phyloP scores from a whole-genome alignment of 2,888 invertebrate species.

The Cordylochernes scorpioides region DNA sequence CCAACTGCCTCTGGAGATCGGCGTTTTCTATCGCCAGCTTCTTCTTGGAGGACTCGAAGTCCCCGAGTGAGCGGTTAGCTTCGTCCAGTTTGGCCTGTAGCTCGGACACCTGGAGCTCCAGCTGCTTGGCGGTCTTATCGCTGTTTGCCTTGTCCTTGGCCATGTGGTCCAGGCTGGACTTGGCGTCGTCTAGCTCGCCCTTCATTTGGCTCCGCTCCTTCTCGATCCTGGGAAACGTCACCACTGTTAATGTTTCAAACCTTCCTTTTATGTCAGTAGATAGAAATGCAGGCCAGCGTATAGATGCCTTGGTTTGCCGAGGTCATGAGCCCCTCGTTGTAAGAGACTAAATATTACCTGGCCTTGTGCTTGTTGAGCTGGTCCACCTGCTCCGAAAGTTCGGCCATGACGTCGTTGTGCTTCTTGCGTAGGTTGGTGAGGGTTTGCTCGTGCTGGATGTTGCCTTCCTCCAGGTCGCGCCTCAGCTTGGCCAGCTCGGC shows the following conservation, averaged over 20 bases:
- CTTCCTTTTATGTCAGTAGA: not conserved
- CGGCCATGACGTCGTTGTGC: conserved; percentile 95
- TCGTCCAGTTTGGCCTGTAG: conserved; percentile 86
- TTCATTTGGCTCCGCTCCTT: conserved; percentile 96
- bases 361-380: conserved; percentile 98
- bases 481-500: conserved; percentile 94
- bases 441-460: conserved; percentile 93
- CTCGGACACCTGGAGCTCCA: conserved; percentile 84
- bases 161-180: conserved; percentile 84
- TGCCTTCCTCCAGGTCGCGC: conserved; percentile 91
- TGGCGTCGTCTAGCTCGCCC: conserved; percentile 91
- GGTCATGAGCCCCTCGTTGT: too few relatives aligned
- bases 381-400: conserved; percentile 99
- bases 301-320: too few relatives aligned
- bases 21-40: conserved; percentile 89
- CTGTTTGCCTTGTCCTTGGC: conserved; percentile 95
- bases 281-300: too few relatives aligned
- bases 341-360: conserved; percentile 46
- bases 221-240: conserved; percentile 50
- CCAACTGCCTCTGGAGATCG: conserved; percentile 64
- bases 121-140: conserved; percentile 94
- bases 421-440: conserved; percentile 93
- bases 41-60: conserved; percentile 91
- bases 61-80: conserved; percentile 80
- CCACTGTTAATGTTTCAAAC: too few relatives aligned